Percentiles rank a stretch among this genome's conserved stretches.
Conservation (phyloP, 2,113 vertebrate species). For the Rana temporaria region DNA sequence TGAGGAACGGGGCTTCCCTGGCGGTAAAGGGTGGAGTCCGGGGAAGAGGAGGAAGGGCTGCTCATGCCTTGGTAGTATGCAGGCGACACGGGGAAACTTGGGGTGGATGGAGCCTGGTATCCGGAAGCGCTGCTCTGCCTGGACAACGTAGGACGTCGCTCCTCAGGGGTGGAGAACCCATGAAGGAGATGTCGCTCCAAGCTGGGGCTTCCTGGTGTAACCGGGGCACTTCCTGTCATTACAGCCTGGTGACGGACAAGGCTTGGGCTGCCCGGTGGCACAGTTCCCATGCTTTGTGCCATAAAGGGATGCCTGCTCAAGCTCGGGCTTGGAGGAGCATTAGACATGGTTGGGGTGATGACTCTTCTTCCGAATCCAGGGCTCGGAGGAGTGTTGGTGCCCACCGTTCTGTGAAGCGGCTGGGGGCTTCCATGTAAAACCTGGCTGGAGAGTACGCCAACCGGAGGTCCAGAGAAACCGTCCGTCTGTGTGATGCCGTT, state of each 20-base stretch:
- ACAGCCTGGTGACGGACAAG: constrained; percentile 77
- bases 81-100: constrained; percentile 89
- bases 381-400: constrained; percentile 75
- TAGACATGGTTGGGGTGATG: constrained; percentile 67
- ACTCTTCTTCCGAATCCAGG: constrained; percentile 73
- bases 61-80: constrained; percentile 77
- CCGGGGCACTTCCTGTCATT: constrained; percentile 66
- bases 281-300: constrained; percentile 58
- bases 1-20: constrained; percentile 82
- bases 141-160: constrained; percentile 84
- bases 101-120: constrained; percentile 90
- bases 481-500: constrained; percentile 63
- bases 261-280: constrained; percentile 84
- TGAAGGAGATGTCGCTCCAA: constrained; percentile 82
- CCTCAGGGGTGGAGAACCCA: constrained; percentile 86
- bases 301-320: constrained; percentile 62
- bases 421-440: constrained; percentile 79
- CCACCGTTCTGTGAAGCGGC: constrained; percentile 77
- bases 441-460: constrained; percentile 68
- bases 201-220: constrained; percentile 83
- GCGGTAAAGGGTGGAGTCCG: constrained; percentile 79
- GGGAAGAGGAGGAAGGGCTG: constrained; percentile 74
- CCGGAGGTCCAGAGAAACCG: constrained; percentile 63
- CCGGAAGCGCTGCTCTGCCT: constrained; percentile 93
- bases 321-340: constrained; percentile 62